These are phyloP conservation scores for Semicossyphus pulcher DNA, from an alignment of 2,113 vertebrate genomes.

Conservation along the genomic window DNA sequence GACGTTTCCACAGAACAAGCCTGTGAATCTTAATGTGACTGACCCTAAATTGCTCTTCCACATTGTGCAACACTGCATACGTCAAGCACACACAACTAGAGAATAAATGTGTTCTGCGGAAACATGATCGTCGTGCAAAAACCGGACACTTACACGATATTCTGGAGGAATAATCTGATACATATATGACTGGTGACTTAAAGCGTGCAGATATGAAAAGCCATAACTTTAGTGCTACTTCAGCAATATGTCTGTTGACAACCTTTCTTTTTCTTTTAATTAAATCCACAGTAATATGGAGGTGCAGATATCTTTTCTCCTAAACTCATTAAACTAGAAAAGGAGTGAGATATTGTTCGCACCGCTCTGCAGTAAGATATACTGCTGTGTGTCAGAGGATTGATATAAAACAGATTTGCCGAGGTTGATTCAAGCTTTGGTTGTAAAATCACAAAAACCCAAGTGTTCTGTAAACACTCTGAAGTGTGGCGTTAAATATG, in stretches of 20 bases:
- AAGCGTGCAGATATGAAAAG: background rate
- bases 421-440: conserved; percentile 20
- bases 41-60: background rate
- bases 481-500: conserved; percentile 25
- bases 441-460: conserved; percentile 11
- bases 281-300: conserved; percentile 12
- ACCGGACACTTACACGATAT: background rate
- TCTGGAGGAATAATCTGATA: background rate
- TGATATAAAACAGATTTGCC: conserved; percentile 52
- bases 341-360: conserved; percentile 14
- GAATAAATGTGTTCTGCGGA: background rate
- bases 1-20: conserved; percentile 44
- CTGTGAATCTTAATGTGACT: background rate
- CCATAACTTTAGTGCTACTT: conserved; percentile 9
- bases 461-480: conserved; percentile 25
- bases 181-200: background rate
- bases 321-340: conserved; percentile 45
- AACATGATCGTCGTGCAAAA: background rate
- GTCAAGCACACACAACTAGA: background rate
- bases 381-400: background rate
- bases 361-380: background rate
- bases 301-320: conserved; percentile 22
- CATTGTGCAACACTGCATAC: conserved; percentile 35
- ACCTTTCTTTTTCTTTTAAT: conserved; percentile 17
- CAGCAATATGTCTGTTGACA: conserved; percentile 10